A percentile compares a stretch with the other conserved stretches of the same genome.
phyloP scores from a whole-genome alignment of 2,888 invertebrate genomes.

The Blera fallax region DNA sequence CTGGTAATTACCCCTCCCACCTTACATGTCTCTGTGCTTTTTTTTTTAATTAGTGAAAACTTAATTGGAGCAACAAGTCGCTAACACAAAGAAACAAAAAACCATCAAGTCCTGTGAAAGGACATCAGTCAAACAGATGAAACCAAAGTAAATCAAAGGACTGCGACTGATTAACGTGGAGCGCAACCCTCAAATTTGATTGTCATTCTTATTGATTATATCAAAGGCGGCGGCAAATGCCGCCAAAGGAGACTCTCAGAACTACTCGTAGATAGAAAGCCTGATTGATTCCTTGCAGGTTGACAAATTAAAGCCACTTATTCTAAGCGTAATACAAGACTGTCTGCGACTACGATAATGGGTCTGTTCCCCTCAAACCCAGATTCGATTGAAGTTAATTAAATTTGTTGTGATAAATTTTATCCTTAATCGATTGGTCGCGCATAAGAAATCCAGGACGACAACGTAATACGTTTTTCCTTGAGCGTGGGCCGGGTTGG shows the following conservation, averaged over 20 bases:
- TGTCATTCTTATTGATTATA: neutral
- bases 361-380: neutral
- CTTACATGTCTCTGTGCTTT: neutral
- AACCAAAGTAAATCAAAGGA: neutral
- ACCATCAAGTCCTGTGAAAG: neutral
- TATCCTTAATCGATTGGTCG: constrained; percentile 10
- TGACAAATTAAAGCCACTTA: constrained; percentile 13
- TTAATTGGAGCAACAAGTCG: neutral
- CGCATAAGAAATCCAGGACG: neutral
- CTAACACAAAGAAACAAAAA: neutral
- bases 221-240: neutral
- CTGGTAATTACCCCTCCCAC: neutral
- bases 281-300: neutral
- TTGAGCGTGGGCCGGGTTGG: neutral
- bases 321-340: constrained; percentile 10
- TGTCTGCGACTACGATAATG: neutral
- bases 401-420: constrained; percentile 27
- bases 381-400: constrained; percentile 18
- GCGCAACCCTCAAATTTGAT: neutral
- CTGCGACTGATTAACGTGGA: neutral
- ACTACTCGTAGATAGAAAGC: neutral
- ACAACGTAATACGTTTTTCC: neutral
- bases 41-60: constrained; percentile 7
- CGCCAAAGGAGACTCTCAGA: neutral
- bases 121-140: neutral